Evolutionary conservation across 2,888 invertebrate species (phyloP).

Genomic region (Belgica antarctica): DNA sequence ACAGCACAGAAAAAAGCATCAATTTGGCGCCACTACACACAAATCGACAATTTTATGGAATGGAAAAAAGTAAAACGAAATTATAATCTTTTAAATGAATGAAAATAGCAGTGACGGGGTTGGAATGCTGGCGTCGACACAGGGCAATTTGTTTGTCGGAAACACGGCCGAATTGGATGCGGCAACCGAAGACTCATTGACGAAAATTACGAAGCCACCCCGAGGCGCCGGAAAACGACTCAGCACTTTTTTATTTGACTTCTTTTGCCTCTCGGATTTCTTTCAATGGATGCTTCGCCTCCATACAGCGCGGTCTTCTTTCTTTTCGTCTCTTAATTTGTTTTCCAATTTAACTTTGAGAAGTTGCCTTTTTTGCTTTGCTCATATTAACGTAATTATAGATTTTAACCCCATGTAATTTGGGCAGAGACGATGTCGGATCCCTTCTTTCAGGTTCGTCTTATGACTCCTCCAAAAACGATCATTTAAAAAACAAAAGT

Average conservation of each 20-base stretch:
- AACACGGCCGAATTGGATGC: background rate
- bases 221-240: constrained; percentile 44
- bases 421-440: constrained; percentile 5
- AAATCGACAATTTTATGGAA: constrained; percentile 34
- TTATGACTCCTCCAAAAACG: constrained; percentile 36
- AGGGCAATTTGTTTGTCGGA: background rate
- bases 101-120: constrained; percentile 7
- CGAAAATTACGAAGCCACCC: background rate
- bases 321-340: constrained; percentile 25
- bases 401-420: constrained; percentile 40
- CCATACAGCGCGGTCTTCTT: background rate
- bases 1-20: constrained; percentile 13
- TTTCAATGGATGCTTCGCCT: constrained; percentile 2
- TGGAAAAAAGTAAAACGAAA: constrained; percentile 23
- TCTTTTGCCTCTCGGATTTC: background rate
- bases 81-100: constrained; percentile 39
- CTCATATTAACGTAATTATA: constrained; percentile 42
- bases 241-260: constrained; percentile 37
- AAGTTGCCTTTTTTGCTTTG: constrained; percentile 28
- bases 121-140: background rate
- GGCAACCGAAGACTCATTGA: background rate
- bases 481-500: constrained; percentile 41
- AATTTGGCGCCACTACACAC: constrained; percentile 40
- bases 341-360: constrained; percentile 24
- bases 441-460: constrained; percentile 5